phyloP scores from a whole-genome alignment of 2,888 invertebrate species.

The Yponomeuta plumbellus region DNA sequence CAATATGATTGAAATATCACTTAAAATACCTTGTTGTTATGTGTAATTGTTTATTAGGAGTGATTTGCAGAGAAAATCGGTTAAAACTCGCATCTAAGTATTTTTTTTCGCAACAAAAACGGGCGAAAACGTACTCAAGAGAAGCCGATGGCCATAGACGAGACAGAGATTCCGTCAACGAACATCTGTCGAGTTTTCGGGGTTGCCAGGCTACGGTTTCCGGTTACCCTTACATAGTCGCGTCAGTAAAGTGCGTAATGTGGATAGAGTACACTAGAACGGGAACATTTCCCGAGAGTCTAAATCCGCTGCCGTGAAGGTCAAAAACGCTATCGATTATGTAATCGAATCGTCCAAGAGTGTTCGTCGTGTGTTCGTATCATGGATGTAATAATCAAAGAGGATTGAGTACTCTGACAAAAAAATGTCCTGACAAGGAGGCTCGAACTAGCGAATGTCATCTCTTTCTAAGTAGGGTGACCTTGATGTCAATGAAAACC shows the following conservation, averaged over 20 bases:
- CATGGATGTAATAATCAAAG: too few species aligned
- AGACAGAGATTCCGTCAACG: slow-evolving; percentile 48
- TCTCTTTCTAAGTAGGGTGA: too few species aligned
- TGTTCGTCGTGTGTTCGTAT: too few species aligned
- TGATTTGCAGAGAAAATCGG: not conserved
- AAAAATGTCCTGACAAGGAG: too few species aligned
- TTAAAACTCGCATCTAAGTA: not conserved
- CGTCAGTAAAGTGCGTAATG: not conserved
- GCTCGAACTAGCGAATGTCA: too few species aligned
- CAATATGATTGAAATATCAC: not conserved
- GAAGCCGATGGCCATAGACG: slow-evolving; percentile 49
- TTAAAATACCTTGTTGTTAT: not conserved
- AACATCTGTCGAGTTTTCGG: slow-evolving; percentile 46
- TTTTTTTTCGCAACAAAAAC: slow-evolving; percentile 16
- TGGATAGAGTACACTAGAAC: not conserved
- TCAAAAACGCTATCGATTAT: not conserved
- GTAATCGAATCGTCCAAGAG: not conserved
- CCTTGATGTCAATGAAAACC: too few species aligned
- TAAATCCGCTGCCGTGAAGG: not conserved
- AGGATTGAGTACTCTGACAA: too few species aligned
- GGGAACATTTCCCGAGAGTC: too few species aligned
- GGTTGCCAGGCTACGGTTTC: not conserved
- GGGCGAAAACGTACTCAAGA: slow-evolving; percentile 45
- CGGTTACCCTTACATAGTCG: not conserved
- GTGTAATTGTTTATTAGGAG: not conserved